These are phyloP conservation scores for Nomada ruficornis DNA, from an alignment of 2,888 invertebrate genomes.

Conservation along the genomic window DNA sequence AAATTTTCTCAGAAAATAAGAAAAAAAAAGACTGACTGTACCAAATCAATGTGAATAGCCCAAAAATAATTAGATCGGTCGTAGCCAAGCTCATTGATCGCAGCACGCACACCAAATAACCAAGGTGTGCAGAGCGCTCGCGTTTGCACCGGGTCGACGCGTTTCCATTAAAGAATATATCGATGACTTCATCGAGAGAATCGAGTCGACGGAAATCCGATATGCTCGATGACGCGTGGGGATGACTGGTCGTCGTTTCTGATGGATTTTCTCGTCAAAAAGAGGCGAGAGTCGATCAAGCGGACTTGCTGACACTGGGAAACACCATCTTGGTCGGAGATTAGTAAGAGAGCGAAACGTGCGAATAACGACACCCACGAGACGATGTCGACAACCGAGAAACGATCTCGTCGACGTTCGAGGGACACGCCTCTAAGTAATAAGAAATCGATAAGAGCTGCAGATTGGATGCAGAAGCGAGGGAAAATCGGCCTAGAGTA, in stretches of 20 bases:
- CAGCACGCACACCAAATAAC: constrained; percentile 4
- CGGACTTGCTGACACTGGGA: constrained; percentile 57
- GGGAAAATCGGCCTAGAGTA: constrained; percentile 58
- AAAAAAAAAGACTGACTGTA: not conserved
- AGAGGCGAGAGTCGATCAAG: constrained; percentile 40
- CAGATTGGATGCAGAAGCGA: constrained; percentile 61
- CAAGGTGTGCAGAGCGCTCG: no score
- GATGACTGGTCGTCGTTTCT: constrained; percentile 18
- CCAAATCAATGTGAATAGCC: not conserved
- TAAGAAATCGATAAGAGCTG: constrained; percentile 70
- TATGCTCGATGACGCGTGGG: constrained; percentile 28
- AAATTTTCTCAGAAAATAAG: not conserved
- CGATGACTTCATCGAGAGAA: constrained; percentile 5
- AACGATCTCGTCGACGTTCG: constrained; percentile 46
- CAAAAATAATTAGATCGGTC: not conserved
- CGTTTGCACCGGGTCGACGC: not conserved
- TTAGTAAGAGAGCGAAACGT: constrained; percentile 62
- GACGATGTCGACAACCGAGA: constrained; percentile 48
- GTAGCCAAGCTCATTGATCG: not conserved
- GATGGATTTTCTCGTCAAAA: constrained; percentile 38
- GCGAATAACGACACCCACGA: constrained; percentile 66
- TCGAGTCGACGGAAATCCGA: constrained; percentile 16
- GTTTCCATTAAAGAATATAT: constrained; percentile 1
- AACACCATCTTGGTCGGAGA: constrained; percentile 51
- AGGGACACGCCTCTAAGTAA: constrained; percentile 54